Evolutionary conservation across 2,113 vertebrate species (phyloP), one percentile per base, ranked within the genome.

Genomic region (Leptocoma aspasia): DNA sequence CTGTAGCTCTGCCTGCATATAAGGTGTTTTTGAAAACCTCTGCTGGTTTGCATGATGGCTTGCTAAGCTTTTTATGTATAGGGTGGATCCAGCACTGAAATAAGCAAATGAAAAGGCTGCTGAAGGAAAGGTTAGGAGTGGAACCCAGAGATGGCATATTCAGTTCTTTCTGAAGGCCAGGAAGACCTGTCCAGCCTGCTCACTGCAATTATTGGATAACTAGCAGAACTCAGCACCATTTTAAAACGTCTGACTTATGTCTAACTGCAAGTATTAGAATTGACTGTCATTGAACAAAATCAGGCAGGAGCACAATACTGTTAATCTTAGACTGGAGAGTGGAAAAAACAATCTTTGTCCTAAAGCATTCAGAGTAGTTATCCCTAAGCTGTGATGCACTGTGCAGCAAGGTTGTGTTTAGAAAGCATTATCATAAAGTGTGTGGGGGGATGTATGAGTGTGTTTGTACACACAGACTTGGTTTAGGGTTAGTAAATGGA

Each of bases 61-160:
- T 66, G 27, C 60, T 45, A 44, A 90, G 82, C 59, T 72, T 95
- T 94, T 97, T 64, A 73, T 82, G 31, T 92, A 7, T 19, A 53
- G 84, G 84, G 84, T 80, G 90, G 82, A 82, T 94, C 63, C 56
- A 88, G 42, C 14, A 42, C 42, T 73, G 79, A 89, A 91, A 77
- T 60, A 92, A 91, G 71, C 79, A 92, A 91, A 95, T 91, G 78
- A 82, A 86, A 94, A 95, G 13, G 50, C 37, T 90, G 37, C 44
- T 92, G 45, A 86, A 49, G 1, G 4, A 68, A 53, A 23, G 39
- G 13, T 72, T 66, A 79, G 70, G 87, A 86, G 33, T 31, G 8
- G 73, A 87, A 82, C 41, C 1, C 3, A 82, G 88, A 72, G 63
- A 31, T 65, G 53, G 50, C 63, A 57, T 57, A 37, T 86, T 71